Base-by-base conservation (phyloP, 2,113 vertebrate genomes). In the Tautogolabrus adspersus region DNA sequence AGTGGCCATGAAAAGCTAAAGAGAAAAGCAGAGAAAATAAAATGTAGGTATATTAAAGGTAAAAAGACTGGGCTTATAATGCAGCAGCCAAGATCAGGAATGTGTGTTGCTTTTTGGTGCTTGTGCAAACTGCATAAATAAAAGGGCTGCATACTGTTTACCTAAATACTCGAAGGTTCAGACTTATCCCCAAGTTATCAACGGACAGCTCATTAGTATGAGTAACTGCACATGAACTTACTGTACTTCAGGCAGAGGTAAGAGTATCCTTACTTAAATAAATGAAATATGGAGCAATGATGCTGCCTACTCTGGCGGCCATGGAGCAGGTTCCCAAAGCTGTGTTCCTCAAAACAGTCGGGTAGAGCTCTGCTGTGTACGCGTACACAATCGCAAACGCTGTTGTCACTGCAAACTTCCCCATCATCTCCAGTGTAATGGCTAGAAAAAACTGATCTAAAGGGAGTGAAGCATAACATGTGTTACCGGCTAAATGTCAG, bases 351-450 rank as follows among this genome's bases (percentile, higher is more conserved):
- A 99, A 90, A 0, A 96, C 86, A 0, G 97, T 98, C 0, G 98
- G 98, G 88, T 97, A 99, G n/a, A 99, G 91, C 77, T 99, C 98
- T 2, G 94, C 96, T 0, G 96, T 95, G 91, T 96, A 97, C 12
- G 97, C 95, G 0, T 97, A 99, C 11, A 97, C 87, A 75, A 98
- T 92, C 0, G 96, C 87, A 79, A 96, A 98, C 0, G 96, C 96
- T 1, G 92, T 90, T 0, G 97, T 96, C 90, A 98, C 76, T 0
- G 96, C 94, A 66, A 97, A 98, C 79, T 99, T 99, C 6, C 96
- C 97, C 9, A 96, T 59, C 97, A 98, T 98, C 89, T 95, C 97
- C 59, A 99, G 87, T 0, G 88, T 69, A n/a, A 95, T 86, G 21
- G 96, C 93, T 1, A 97, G 5, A 56, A 66, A 58, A 1, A 49